Base-by-base conservation (phyloP, 2,888 invertebrate genomes). In the Conistra vaccinii region DNA sequence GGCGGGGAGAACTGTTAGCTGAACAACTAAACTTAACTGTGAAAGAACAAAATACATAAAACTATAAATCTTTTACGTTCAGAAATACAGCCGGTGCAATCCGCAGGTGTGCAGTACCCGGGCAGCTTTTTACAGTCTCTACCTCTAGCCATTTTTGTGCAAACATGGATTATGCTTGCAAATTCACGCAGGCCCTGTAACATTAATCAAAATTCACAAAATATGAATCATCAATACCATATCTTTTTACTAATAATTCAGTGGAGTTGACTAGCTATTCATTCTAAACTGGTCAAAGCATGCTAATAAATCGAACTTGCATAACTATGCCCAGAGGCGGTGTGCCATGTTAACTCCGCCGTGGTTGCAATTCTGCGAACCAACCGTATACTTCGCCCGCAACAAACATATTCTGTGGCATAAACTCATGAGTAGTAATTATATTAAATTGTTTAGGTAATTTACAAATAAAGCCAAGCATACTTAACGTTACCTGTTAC, bases 391-490 rank as follows among this genome's bases (percentile, higher is more conserved):
- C 12, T n/a, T 51, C 20, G 2, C 42, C 29, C 6, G 17, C 39
- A 60, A 60, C 26, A 67, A 23, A 53, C 45, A 35, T 61, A 51
- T 32, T 61, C 29, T 78, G 29, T 29, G 26, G 51, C 23, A n/a
- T 23, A 53, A 55, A n/a, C 2, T 26, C 39, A n/a, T 55, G 32
- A 55, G 39, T 55, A 35, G 29, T 55, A 66, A 61, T 48, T 61
- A 66, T 42, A 73, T 65, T 29, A 53, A 72, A 65, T 32, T 60
- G 48, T 39, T 60, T 35, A n/a, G n/a, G n/a, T n/a, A 61, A 48
- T 80, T 63, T 45, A 63, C 57, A 45, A 71, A 63, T 61, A 55
- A 39, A 32, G 10, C 65, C 45, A 26, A 51, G 32, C 26, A 9
- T 58, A 51, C 9, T 58, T 20, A 58, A 58, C 60, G 17, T 51